Percentiles rank a stretch among this genome's conserved stretches.
Evolutionary conservation across 2,113 vertebrate species (phyloP).

Genomic region (Peromyscus polionotus): DNA sequence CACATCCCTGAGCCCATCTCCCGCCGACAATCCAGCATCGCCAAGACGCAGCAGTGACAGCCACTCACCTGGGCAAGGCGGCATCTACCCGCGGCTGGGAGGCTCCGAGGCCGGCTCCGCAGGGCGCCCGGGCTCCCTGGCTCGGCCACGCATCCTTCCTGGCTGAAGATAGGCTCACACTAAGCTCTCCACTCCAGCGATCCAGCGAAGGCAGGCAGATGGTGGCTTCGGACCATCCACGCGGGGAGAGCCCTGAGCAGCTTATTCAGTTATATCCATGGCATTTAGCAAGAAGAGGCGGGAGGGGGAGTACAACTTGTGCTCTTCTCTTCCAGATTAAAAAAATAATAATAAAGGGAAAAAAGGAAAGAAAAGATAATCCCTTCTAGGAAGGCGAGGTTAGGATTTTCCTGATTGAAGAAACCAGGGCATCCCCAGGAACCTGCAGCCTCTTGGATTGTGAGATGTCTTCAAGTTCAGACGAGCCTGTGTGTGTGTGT

Average conservation of each 20-base stretch:
- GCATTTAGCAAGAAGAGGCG: slow-evolving; percentile 72
- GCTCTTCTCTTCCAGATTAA: slow-evolving; percentile 79
- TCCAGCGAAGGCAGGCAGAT: slow-evolving; percentile 83
- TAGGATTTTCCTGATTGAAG: slow-evolving; percentile 79
- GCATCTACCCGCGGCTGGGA: slow-evolving; percentile 86
- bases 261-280: slow-evolving; percentile 88
- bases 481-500: slow-evolving; percentile 60
- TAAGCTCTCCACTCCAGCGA: slow-evolving; percentile 65
- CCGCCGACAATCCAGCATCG: neutral
- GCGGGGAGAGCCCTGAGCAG: slow-evolving; percentile 84
- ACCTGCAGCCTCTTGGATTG: slow-evolving; percentile 80
- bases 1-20: slow-evolving; percentile 12
- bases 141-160: slow-evolving; percentile 86
- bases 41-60: neutral
- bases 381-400: slow-evolving; percentile 78
- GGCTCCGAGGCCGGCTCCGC: slow-evolving; percentile 80
- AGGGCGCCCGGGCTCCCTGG: slow-evolving; percentile 81
- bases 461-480: slow-evolving; percentile 84
- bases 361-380: slow-evolving; percentile 2
- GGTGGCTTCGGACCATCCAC: slow-evolving; percentile 83
- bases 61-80: slow-evolving; percentile 88
- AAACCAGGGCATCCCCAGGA: slow-evolving; percentile 73
- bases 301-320: slow-evolving; percentile 78
- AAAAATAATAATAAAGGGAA: neutral
- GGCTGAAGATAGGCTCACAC: slow-evolving; percentile 76